A percentile compares a stretch with the other conserved stretches of the same genome.
Evolutionary conservation across 2,888 invertebrate genomes (phyloP).

Genomic region (Alsophila aescularia): DNA sequence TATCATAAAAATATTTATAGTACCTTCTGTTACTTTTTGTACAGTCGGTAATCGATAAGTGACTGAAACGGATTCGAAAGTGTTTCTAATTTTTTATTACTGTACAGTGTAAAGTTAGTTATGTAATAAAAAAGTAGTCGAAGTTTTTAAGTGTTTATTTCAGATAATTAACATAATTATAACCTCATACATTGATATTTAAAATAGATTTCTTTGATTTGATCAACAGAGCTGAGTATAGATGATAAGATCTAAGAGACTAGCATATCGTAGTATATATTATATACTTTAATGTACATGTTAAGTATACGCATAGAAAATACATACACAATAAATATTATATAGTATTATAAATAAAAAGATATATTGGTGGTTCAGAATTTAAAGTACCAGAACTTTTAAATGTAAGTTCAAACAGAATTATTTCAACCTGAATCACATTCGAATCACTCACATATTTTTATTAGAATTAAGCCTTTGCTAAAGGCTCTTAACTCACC

Average conservation of each 20-base stretch:
- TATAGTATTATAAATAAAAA: background rate
- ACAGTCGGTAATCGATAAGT: background rate
- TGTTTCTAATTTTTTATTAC: background rate
- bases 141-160: slow-evolving; percentile 66
- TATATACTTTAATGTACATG: slow-evolving; percentile 33
- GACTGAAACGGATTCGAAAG: background rate
- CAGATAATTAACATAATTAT: slow-evolving; percentile 78
- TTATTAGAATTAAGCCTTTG: background rate
- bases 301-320: background rate
- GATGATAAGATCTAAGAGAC: slow-evolving; percentile 43
- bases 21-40: background rate
- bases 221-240: slow-evolving; percentile 68
- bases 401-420: background rate
- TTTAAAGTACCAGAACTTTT: background rate
- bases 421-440: background rate
- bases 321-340: background rate
- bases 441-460: background rate
- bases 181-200: slow-evolving; percentile 80
- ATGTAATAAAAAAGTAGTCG: slow-evolving; percentile 9
- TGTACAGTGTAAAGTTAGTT: background rate
- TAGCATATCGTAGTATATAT: slow-evolving; percentile 23
- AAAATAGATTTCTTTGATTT: slow-evolving; percentile 79
- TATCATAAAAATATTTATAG: background rate
- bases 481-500: background rate
- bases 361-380: background rate